Base-by-base conservation (phyloP, 2,113 vertebrate genomes). In the Pithys albifrons region DNA sequence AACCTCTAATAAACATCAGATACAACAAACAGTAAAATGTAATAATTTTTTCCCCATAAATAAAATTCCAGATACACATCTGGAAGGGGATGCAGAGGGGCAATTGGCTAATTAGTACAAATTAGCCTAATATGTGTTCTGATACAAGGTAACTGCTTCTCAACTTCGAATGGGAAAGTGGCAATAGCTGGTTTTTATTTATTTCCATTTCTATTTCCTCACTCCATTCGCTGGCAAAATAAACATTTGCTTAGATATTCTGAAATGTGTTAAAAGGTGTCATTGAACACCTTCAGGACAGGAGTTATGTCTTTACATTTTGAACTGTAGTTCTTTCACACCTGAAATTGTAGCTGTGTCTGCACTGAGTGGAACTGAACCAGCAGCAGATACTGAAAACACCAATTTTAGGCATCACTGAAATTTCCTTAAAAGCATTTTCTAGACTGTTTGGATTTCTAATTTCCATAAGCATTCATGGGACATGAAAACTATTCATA, bases 161-260 rank as follows among this genome's bases (percentile, higher is more conserved):
- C 78, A 62, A 45, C 58, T 72, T 88, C 69, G 45, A 91, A 75
- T 88, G 77, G 37, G n/a, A 65, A 79, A 76, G 58, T 57, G 58
- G 49, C 31, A 76, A 35, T 85, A 75, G 77, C 57, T 75, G 25
- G 3, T 13, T 49, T 69, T 37, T 6, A 11, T 69, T 78, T 37
- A 11, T 73, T 70, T 33, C 28, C 7, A 12, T 71, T 92, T 94
- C 7, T 80, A 3, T 91, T 85, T 94, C 27, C 29, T 91, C 7
- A 27, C 25, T 90, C n/a, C 35, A 22, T 74, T 95, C 94, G 82
- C 93, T 97, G 72, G 85, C 93, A 96, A 91, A 93, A 92, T 95
- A 94, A 91, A 92, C 79, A 48, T 90, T 80, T 97, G 39, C 82
- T 91, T 94, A 90, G 83, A 84, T 64, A 74, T 84, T 88, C 72